These are phyloP conservation scores for Caranx melampygus DNA, from an alignment of 2,113 vertebrate genomes.

Conservation along the genomic window DNA sequence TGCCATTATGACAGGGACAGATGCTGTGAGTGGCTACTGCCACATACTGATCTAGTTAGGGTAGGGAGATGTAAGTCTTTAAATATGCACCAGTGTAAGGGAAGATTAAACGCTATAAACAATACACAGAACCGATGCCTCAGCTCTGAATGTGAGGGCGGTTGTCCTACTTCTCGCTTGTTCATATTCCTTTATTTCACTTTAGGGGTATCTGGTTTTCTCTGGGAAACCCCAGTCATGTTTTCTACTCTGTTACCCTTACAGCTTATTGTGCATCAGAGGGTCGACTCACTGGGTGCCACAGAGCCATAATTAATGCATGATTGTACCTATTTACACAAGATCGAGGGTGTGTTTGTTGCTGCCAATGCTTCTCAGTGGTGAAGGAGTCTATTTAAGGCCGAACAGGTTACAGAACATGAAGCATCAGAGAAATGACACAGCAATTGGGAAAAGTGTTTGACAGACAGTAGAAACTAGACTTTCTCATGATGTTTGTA, in stretches of 20 bases:
- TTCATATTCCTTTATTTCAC: neutral
- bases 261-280: constrained; percentile 4
- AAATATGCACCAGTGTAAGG: neutral
- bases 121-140: neutral
- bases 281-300: constrained; percentile 1
- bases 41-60: neutral
- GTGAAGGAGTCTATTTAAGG: neutral
- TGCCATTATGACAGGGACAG: neutral
- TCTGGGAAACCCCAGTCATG: neutral
- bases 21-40: neutral
- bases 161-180: neutral
- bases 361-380: constrained; percentile 18
- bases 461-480: constrained; percentile 8
- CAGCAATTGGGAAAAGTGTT: constrained; percentile 19
- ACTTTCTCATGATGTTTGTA: neutral
- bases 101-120: neutral
- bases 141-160: neutral
- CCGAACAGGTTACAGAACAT: neutral
- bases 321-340: constrained; percentile 15
- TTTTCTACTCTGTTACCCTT: neutral
- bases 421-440: constrained; percentile 2
- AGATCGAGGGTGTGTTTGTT: neutral
- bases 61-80: neutral
- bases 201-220: neutral
- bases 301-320: constrained; percentile 49